A percentile compares a stretch with the other conserved stretches of the same genome.
Conservation (phyloP, 2,113 vertebrate species). For the Erpornis zantholeuca region DNA sequence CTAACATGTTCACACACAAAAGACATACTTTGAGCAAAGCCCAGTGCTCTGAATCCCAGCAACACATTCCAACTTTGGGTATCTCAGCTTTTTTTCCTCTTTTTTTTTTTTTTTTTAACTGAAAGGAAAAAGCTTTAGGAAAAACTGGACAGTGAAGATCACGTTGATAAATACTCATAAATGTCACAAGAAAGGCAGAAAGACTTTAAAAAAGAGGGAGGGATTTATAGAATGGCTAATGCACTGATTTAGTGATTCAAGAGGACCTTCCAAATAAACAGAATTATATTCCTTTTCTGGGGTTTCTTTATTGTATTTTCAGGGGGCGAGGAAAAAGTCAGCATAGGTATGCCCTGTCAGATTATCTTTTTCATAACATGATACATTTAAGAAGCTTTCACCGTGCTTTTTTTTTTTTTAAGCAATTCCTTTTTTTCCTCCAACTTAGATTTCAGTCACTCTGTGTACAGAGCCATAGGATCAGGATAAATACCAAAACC, state of each 20-base stretch:
- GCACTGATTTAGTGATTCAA: neutral
- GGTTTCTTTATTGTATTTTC: neutral
- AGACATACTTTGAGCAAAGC: neutral
- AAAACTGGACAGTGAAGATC: conserved; percentile 14
- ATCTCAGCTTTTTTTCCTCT: neutral
- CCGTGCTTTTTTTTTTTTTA: neutral
- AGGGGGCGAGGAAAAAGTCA: neutral
- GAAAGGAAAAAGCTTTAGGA: neutral
- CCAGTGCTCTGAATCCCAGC: neutral
- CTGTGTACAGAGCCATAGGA: neutral
- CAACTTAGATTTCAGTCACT: neutral
- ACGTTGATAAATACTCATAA: neutral
- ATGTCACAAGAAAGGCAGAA: neutral
- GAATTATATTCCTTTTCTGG: neutral
- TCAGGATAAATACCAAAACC: neutral
- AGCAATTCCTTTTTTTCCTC: neutral
- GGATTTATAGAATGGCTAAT: neutral
- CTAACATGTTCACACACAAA: neutral
- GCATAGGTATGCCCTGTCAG: neutral
- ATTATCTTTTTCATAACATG: conserved; percentile 9
- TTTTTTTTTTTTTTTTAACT: neutral
- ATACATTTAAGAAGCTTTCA: neutral
- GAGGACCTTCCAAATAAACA: neutral
- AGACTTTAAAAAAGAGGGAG: neutral
- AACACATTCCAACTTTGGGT: neutral